phyloP scores from a whole-genome alignment of 2,888 invertebrate species.

The Scrobipalpa costella region DNA sequence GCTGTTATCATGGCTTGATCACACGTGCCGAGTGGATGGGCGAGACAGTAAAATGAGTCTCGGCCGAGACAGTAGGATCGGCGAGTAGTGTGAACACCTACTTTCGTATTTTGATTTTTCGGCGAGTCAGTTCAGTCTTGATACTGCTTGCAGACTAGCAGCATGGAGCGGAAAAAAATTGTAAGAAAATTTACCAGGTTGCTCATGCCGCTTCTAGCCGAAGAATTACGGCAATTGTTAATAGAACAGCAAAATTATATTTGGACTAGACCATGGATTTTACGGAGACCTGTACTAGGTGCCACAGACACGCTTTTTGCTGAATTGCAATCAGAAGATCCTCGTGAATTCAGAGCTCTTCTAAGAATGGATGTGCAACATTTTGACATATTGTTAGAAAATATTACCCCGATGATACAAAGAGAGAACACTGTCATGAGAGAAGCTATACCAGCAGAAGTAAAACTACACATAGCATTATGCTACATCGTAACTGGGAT shows the following conservation, averaged over 20 bases:
- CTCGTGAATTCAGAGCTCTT: slow-evolving; percentile 32
- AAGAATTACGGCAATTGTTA: slow-evolving; percentile 31
- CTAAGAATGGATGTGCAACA: slow-evolving; percentile 30
- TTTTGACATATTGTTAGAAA: slow-evolving; percentile 32
- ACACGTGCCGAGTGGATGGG: too few relatives aligned
- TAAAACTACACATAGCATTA: slow-evolving; percentile 32
- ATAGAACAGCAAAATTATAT: slow-evolving; percentile 29
- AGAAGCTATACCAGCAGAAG: slow-evolving; percentile 31
- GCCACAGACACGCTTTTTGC: slow-evolving; percentile 27
- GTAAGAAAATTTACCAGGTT: neutral
- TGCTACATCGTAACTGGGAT: slow-evolving; percentile 26
- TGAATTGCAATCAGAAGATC: slow-evolving; percentile 34
- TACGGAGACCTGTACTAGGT: slow-evolving; percentile 27
- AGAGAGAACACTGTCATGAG: slow-evolving; percentile 26
- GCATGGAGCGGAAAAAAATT: neutral
- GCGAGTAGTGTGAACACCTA: slow-evolving; percentile 32
- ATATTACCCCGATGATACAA: slow-evolving; percentile 31
- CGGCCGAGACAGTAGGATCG: slow-evolving; percentile 31
- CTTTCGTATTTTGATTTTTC: slow-evolving; percentile 29
- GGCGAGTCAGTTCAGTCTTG: slow-evolving; percentile 33
- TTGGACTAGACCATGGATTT: slow-evolving; percentile 31
- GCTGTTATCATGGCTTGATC: too few relatives aligned
- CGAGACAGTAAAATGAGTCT: too few relatives aligned
- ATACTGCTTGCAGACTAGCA: neutral
- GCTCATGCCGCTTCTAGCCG: neutral